Conservation (phyloP, 2,797 vertebrate genomes). For the Dicrostonyx torquatus region DNA sequence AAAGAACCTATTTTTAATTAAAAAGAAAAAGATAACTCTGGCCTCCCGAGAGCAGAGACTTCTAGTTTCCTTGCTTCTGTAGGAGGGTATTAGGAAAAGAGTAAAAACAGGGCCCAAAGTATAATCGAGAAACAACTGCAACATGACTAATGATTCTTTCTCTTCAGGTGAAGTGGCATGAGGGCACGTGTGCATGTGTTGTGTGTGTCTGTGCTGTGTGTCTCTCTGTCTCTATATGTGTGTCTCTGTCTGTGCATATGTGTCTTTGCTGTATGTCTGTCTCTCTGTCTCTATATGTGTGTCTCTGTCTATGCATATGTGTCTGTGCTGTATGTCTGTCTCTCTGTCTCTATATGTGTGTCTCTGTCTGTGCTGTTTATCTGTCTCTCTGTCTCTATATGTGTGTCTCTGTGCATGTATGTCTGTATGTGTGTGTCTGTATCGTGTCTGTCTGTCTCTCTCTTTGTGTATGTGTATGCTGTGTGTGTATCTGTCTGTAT, state of each 20-base stretch:
- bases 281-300: background rate
- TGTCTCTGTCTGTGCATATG: background rate
- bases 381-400: background rate
- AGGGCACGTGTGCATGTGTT: background rate
- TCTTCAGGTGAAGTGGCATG: background rate
- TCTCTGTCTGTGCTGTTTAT: fast-evolving
- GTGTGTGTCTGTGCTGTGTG: background rate
- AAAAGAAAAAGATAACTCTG: background rate
- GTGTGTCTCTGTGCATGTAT: background rate
- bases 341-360: background rate
- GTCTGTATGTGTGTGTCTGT: background rate
- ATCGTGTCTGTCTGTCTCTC: background rate
- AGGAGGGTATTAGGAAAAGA: background rate
- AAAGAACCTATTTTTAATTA: background rate
- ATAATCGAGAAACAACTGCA: background rate
- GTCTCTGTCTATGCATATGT: background rate
- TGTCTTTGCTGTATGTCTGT: background rate
- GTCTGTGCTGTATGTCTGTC: background rate
- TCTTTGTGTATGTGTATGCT: background rate
- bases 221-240: background rate
- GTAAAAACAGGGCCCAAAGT: fast-evolving
- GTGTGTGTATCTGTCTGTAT: background rate
- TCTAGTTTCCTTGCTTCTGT: background rate
- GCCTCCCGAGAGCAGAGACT: background rate
- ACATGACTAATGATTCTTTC: background rate